Base-by-base conservation (phyloP, 1,140 invertebrate genomes). In the Drosophila tani region DNA sequence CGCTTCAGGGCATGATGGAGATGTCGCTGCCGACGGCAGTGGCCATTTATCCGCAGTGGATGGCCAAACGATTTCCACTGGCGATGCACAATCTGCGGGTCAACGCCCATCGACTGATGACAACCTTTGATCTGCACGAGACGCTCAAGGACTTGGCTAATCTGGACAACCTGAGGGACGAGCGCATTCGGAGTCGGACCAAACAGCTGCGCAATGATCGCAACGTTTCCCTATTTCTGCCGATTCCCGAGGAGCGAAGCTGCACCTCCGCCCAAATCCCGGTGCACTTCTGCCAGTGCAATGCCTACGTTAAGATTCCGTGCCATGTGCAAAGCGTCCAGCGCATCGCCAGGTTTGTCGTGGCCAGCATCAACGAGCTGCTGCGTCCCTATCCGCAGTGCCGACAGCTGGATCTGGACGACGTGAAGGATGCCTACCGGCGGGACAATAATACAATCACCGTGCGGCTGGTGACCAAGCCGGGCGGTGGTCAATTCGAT, bases 161-260 rank as follows among this genome's bases (percentile, higher is more conserved):
- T 21, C 45, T 73, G 51, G 51, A 58, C 0, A 49, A 49, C 66
- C n/a, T 73, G 0, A 27, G 27, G 0, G 69, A 70, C 14, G 51
- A 49, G 6, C 8, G 46, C 0, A 73, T 73, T 24, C 19, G 45
- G 1, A 35, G 27, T 0, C 11, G 69, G 12, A 58, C 65, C 3
- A 9, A 7, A 12, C 8, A 2, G n/a, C 38, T 73, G 17, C 35
- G 19, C 4, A 70, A 73, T 11, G 15, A 57, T n/a, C 51, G 53
- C 11, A 58, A 70, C 0, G 19, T 73, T 8, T 73, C 69, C 1
- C 11, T 73, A 6, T 73, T 73, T 7, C 27, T 73, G 3, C 69
- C 69, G 4, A 70, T 73, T 35, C 69, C 69, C 24, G 66, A 70
- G 21, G 27, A 73, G 51, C 69, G 69, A 1, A 70, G 51, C 19